Evolutionary conservation across 2,113 vertebrate genomes (phyloP).

Genomic region (Muntiacus muntjak): DNA sequence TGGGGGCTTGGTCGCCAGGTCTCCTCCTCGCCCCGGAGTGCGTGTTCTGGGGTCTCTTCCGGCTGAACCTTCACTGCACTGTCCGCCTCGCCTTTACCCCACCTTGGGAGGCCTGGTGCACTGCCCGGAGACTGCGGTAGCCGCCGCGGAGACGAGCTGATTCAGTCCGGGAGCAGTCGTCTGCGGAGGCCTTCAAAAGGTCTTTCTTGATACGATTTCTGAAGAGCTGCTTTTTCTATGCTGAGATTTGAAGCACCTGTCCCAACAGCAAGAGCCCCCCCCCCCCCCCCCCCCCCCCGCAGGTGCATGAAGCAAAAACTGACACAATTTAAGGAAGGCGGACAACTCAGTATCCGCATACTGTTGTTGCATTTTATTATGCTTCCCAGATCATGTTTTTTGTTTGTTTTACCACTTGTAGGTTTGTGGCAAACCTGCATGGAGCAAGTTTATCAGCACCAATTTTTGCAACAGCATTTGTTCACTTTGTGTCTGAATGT

Average conservation of each 20-base stretch:
- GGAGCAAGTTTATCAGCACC: not conserved
- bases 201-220: not conserved
- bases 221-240: not conserved
- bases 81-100: not conserved
- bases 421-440: not conserved
- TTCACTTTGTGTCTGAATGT: not conserved
- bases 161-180: not conserved
- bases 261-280: not conserved
- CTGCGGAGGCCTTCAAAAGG: too few species aligned
- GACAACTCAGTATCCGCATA: not conserved
- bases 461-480: not conserved
- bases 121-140: not conserved
- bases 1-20: too few species aligned
- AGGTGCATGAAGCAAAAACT: not conserved
- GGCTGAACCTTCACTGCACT: too few species aligned
- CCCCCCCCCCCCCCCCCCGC: not conserved
- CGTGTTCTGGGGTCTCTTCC: not conserved
- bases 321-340: not conserved
- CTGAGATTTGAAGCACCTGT: not conserved
- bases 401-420: not conserved
- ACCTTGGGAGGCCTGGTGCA: not conserved
- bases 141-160: not conserved
- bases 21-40: too few species aligned
- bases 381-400: not conserved
- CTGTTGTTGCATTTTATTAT: too few species aligned